phyloP scores from a whole-genome alignment of 92 coral and sea anemone genomes.

The Porites rus region DNA sequence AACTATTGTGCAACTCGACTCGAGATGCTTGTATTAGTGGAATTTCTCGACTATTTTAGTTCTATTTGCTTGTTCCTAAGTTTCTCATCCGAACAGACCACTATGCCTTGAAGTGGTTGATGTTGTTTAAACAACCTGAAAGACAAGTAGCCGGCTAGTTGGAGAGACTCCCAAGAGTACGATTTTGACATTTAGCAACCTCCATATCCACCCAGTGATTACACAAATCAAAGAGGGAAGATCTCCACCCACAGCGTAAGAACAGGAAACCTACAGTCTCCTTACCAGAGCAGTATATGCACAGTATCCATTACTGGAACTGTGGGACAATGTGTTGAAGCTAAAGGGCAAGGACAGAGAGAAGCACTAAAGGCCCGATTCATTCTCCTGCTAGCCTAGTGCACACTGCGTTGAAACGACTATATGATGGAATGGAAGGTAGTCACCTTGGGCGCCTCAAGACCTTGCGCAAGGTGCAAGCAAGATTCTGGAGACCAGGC shows the following conservation, averaged over 20 bases:
- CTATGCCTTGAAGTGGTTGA: conserved; percentile 25
- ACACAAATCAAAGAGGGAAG: conserved; percentile 6
- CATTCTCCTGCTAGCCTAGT: not conserved
- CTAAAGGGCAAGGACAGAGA: not conserved
- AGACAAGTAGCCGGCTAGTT: conserved; percentile 55
- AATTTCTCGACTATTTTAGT: conserved; percentile 30
- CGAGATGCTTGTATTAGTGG: conserved; percentile 28
- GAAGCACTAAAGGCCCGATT: not conserved
- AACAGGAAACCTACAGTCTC: conserved; percentile 24
- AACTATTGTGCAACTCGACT: conserved; percentile 46
- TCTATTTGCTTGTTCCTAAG: conserved; percentile 27
- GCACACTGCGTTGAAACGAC: conserved; percentile 23
- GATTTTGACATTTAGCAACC: conserved; percentile 49
- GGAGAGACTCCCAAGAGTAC: conserved; percentile 55
- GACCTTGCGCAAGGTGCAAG: conserved; percentile 54
- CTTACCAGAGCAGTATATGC: conserved; percentile 36
- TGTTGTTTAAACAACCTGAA: conserved; percentile 15
- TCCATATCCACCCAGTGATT: conserved; percentile 43
- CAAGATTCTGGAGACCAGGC: conserved; percentile 69
- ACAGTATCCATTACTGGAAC: conserved; percentile 28
- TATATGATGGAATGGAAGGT: conserved; percentile 50
- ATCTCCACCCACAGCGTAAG: conserved; percentile 13
- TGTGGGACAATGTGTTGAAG: conserved; percentile 14
- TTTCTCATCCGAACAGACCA: conserved; percentile 44
- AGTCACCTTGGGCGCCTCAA: conserved; percentile 43